phyloP scores from a whole-genome alignment of 2,888 invertebrate species.

The Drosophila longiperda region DNA sequence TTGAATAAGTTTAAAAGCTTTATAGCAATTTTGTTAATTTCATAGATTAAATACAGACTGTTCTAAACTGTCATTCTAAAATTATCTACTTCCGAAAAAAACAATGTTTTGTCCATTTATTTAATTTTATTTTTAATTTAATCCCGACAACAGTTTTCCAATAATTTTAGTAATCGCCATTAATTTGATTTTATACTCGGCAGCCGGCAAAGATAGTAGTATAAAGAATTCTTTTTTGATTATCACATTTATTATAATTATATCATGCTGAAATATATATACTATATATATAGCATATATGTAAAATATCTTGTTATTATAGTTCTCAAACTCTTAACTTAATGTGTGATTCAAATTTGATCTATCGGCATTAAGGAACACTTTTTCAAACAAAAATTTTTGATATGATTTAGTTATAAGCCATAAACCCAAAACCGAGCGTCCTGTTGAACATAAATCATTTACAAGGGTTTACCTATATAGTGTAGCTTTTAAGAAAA shows the following conservation, averaged over 20 bases:
- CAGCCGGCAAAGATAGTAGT: conserved; percentile 27
- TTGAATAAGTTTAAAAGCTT: background rate
- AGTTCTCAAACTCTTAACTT: background rate
- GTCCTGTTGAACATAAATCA: conserved; percentile 38
- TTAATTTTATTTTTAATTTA: too few species aligned
- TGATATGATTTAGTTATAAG: background rate
- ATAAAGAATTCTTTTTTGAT: conserved; percentile 15
- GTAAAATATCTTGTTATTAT: background rate
- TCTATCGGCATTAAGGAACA: background rate
- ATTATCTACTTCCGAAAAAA: background rate
- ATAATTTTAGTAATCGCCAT: conserved; percentile 5
- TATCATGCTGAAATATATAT: conserved; percentile 17
- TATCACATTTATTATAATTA: conserved; percentile 24
- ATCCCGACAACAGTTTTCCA: conserved; percentile 13
- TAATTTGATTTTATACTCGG: conserved; percentile 29
- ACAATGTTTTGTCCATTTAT: background rate
- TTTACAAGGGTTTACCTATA: conserved; percentile 32
- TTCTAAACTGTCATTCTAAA: background rate
- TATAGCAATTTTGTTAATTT: background rate
- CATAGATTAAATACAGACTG: background rate
- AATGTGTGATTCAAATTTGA: conserved; percentile 45
- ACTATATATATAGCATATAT: background rate
- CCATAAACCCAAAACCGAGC: conserved; percentile 30
- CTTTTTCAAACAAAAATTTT: conserved; percentile 9
- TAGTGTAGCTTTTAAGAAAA: background rate